Evolutionary conservation across 30 jellyfish, hydroid and myxozoan genomes (phyloP).

Genomic region (Aurelia coerulea): DNA sequence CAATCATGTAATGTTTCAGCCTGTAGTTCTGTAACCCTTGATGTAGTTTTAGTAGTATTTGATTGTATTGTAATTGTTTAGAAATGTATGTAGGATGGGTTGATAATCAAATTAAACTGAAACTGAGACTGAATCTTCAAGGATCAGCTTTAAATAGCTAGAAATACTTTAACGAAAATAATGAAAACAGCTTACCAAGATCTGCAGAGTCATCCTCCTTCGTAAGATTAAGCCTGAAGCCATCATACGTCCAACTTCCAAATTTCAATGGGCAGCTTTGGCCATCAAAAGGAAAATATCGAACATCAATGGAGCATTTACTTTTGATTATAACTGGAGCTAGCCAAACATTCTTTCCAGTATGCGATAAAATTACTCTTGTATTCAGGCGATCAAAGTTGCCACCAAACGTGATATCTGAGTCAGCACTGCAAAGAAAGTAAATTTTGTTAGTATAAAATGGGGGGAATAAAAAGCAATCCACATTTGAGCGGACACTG

Average conservation of each 20-base stretch:
- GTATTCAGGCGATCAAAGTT: conserved; percentile 75
- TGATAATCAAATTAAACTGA: no score
- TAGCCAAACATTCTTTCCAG: conserved; percentile 70
- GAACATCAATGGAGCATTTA: conserved; percentile 75
- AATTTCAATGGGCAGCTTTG: conserved; percentile 75
- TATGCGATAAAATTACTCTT: conserved; percentile 53
- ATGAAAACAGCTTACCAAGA: conserved; percentile 14
- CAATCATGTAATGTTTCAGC: no score
- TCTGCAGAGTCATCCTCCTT: conserved; percentile 63
- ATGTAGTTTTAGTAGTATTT: no score
- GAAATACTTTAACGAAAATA: no score
- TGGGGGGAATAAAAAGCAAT: not conserved
- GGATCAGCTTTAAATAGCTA: no score
- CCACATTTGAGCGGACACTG: not conserved
- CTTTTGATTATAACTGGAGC: conserved; percentile 83
- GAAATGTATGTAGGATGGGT: no score
- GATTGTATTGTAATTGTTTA: no score
- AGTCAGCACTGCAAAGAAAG: conserved; percentile 64
- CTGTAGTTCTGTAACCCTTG: no score
- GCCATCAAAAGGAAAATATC: conserved; percentile 73
- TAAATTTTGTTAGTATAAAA: not conserved
- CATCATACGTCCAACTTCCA: conserved; percentile 87
- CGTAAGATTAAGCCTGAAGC: conserved; percentile 49
- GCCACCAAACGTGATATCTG: conserved; percentile 78
- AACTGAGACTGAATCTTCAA: no score